phyloP scores from a whole-genome alignment of 2,888 invertebrate species.

The Chloroclysta siterata region DNA sequence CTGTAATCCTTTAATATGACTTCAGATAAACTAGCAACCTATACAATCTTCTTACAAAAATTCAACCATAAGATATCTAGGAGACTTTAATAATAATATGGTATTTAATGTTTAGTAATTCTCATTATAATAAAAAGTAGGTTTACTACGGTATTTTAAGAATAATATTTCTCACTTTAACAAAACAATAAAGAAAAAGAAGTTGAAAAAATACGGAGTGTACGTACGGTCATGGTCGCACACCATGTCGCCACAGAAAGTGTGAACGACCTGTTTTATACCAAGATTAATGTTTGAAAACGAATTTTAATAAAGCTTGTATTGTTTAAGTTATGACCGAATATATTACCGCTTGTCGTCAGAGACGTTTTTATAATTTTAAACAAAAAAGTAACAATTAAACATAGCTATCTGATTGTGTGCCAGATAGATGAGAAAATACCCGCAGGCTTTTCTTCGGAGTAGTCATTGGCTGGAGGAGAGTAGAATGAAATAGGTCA shows the following conservation, averaged over 20 bases:
- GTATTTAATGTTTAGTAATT: background rate
- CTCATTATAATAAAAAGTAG: background rate
- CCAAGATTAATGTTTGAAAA: constrained; percentile 76
- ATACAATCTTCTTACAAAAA: too few relatives aligned
- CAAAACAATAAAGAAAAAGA: constrained; percentile 12
- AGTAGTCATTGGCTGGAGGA: constrained; percentile 1
- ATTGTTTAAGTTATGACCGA: constrained; percentile 72
- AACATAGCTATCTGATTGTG: constrained; percentile 42
- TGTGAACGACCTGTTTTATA: constrained; percentile 77
- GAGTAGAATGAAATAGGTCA: constrained; percentile 16
- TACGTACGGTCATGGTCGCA: constrained; percentile 69
- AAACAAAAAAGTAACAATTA: constrained; percentile 49
- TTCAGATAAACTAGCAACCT: too few relatives aligned
- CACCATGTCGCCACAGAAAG: constrained; percentile 61
- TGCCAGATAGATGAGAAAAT: constrained; percentile 30
- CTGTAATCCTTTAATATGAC: too few relatives aligned
- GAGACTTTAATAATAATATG: too few relatives aligned
- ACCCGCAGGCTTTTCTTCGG: background rate
- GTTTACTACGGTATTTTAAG: background rate
- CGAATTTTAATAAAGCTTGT: constrained; percentile 78
- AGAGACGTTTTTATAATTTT: constrained; percentile 50
- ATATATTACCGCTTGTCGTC: constrained; percentile 71
- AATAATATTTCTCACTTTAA: background rate
- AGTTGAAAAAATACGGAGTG: constrained; percentile 51
- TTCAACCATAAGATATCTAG: too few relatives aligned